These are phyloP conservation scores for Hydrozoanthus gracilis DNA, from an alignment of 92 coral and sea anemone species.

Conservation along the genomic window DNA sequence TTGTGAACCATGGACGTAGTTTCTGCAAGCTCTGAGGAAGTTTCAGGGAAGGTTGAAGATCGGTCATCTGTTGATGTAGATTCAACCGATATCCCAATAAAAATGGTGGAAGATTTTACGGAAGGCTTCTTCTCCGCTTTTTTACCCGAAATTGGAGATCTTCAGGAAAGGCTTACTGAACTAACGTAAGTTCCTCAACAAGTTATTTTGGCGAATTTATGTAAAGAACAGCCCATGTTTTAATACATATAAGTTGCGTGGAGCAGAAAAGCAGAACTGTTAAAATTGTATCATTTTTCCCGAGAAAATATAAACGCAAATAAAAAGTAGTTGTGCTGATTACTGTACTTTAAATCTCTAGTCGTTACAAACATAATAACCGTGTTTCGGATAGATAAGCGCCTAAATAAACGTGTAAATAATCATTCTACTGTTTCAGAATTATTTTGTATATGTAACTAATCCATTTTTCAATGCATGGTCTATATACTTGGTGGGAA, in stretches of 20 bases:
- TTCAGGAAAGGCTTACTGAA: constrained; percentile 77
- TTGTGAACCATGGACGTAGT: constrained; percentile 1
- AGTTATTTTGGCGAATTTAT: not conserved
- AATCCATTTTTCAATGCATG: too few relatives aligned
- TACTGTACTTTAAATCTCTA: too few relatives aligned
- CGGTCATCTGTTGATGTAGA: constrained; percentile 21
- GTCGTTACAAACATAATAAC: too few relatives aligned
- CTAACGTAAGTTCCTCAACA: constrained; percentile 73
- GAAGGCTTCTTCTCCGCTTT: constrained; percentile 81
- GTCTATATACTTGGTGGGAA: too few relatives aligned
- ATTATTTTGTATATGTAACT: too few relatives aligned
- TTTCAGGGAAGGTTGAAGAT: constrained; percentile 10
- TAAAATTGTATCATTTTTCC: too few relatives aligned
- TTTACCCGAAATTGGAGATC: constrained; percentile 80
- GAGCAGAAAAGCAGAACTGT: not conserved
- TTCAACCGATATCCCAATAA: not conserved
- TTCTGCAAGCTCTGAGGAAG: constrained; percentile 1
- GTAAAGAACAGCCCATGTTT: not conserved
- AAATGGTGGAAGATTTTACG: constrained; percentile 72
- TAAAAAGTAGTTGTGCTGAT: too few relatives aligned
- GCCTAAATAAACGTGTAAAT: too few relatives aligned
- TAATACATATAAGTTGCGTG: too few relatives aligned
- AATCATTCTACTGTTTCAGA: too few relatives aligned
- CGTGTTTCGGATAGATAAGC: too few relatives aligned
- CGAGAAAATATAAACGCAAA: too few relatives aligned